Evolutionary conservation across 2,888 invertebrate species (phyloP), one percentile per base, ranked within the genome.

Genomic region (Tricholauxania praeusta): DNA sequence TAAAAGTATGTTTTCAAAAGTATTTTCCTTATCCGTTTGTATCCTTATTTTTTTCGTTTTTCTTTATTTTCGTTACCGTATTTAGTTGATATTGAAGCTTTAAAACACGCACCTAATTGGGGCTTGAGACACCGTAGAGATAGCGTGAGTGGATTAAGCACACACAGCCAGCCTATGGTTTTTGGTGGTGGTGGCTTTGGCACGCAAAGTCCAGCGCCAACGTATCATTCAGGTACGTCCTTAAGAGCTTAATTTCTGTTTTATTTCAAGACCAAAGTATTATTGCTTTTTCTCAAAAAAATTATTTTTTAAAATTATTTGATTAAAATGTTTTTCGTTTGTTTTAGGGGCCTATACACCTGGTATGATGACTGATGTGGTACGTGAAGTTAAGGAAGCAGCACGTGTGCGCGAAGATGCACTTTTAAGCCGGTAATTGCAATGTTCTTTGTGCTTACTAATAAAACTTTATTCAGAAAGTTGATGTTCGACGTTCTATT

Each of bases 371-470:
- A 90, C 92, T 14, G 93, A 93, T 84, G 87, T 93, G 81, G 92
- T 93, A 77, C 89, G 93, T 49, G 93, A 93, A 87, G 92, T 93
- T 19, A 88, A 93, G 64, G 93, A 93, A 82, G 93, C 93, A 28
- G 91, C 93, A 22, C 89, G 93, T 72, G 89, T 93, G 74, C 88
- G 93, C 17, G 93, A 93, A 81, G 93, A 93, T 83, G 93, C 93
- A n/a, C 86, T 93, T 75, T 89, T 88, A 47, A 87, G 85, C 80
- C 82, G 87, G 86, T 85, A 76, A 75, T 74, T 60, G 10, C 2
- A 22, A 22, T 22, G 2, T 3, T 22, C 22, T 39, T 39, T 59
- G 59, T 22, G 22, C 2, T n/a, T 28, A 10, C 39, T 39, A 39
- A 39, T 39, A 8, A 39, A 39, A 39, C 39, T 39, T 1, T 39